phyloP scores from a whole-genome alignment of 2,797 vertebrate genomes.

The Sebastes iracundus region DNA sequence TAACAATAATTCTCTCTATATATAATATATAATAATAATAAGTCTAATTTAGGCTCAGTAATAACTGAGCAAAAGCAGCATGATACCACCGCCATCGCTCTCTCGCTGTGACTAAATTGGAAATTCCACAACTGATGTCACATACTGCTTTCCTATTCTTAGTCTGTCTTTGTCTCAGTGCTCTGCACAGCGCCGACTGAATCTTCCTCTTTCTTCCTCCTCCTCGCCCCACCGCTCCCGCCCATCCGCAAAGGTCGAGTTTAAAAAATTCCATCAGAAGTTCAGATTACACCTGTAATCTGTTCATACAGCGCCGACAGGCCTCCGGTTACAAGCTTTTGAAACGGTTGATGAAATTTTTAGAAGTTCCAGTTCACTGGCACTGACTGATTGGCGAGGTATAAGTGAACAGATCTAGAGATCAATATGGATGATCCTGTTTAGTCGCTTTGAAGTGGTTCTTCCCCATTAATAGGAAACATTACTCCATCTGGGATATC shows the following conservation, averaged over 20 bases:
- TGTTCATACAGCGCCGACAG: neutral
- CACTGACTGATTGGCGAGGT: neutral
- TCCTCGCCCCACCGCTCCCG: neutral
- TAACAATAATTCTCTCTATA: neutral
- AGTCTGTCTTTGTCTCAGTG: neutral
- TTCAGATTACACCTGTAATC: conserved; percentile 48
- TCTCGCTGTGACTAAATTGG: neutral
- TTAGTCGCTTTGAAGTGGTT: neutral
- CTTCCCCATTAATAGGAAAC: neutral
- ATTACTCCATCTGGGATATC: neutral
- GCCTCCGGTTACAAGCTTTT: conserved; percentile 14
- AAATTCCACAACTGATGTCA: neutral
- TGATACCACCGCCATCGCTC: neutral
- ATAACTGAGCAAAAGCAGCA: neutral
- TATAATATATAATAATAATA: too few species aligned
- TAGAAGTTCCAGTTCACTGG: conserved; percentile 18
- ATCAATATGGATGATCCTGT: conserved; percentile 8
- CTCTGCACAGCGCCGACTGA: neutral
- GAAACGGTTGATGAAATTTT: conserved; percentile 36
- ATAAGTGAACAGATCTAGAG: neutral
- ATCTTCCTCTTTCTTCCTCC: neutral
- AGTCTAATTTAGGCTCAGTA: neutral
- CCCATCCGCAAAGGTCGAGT: neutral
- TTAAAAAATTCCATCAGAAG: conserved; percentile 36
- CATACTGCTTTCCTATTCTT: neutral